Conservation (phyloP, 2,797 vertebrate genomes). For the Molossus alvarezi region DNA sequence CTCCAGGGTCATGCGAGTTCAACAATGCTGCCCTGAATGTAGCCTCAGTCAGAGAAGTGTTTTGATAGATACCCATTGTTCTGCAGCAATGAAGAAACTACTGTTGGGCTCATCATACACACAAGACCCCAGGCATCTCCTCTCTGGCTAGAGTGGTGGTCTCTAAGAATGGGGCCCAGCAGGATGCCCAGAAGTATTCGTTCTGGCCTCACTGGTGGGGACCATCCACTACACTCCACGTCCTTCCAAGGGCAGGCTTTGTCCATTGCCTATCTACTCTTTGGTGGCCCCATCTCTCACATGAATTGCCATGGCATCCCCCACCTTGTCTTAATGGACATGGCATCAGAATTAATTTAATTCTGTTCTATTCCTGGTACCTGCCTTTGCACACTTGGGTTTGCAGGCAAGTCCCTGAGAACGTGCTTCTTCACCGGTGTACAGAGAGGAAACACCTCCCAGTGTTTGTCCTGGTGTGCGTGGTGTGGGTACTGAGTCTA, state of each 20-base stretch:
- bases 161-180: not conserved
- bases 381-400: not conserved
- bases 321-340: not conserved
- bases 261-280: not conserved
- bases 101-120: not conserved
- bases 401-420: not conserved
- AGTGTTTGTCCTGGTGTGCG: accelerated
- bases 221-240: not conserved
- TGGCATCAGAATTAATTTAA: not conserved
- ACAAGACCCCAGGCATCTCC: not conserved
- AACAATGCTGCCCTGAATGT: not conserved
- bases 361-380: not conserved
- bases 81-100: not conserved
- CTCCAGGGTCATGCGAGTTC: not conserved
- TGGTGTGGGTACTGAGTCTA: accelerated
- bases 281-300: not conserved
- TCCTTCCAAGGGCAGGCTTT: not conserved
- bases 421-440: not conserved
- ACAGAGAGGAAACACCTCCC: not conserved
- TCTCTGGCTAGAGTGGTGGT: not conserved
- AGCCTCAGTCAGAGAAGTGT: not conserved
- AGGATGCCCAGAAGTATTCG: not conserved
- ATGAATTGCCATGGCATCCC: not conserved
- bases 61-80: not conserved
- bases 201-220: not conserved